Evolutionary conservation across 2,888 invertebrate genomes (phyloP).

Genomic region (Nineta flava): DNA sequence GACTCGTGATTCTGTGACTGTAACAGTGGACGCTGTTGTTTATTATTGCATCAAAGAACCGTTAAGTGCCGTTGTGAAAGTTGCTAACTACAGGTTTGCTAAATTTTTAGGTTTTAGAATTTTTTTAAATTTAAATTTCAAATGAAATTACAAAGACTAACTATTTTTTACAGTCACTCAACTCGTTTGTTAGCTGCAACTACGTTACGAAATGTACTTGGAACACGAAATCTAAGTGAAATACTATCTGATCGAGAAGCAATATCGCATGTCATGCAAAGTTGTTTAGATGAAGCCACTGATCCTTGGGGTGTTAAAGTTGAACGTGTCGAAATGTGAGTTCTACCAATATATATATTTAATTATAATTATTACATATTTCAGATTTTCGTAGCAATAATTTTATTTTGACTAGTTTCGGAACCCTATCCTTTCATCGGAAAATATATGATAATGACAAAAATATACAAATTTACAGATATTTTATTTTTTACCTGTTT

Average conservation of each 20-base stretch:
- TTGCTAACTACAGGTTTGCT: constrained; percentile 53
- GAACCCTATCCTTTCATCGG: no score
- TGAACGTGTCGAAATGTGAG: constrained; percentile 88
- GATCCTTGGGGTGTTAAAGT: constrained; percentile 91
- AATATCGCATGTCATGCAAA: constrained; percentile 82
- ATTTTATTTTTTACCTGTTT: no score
- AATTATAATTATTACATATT: no score
- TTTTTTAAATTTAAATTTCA: background rate
- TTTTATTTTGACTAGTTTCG: no score
- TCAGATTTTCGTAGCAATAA: no score
- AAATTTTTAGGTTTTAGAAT: background rate
- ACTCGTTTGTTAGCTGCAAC: constrained; percentile 71
- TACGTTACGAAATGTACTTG: constrained; percentile 76
- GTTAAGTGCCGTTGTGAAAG: constrained; percentile 55
- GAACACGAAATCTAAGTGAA: constrained; percentile 82
- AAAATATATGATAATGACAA: no score
- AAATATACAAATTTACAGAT: no score
- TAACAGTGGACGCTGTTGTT: constrained; percentile 82
- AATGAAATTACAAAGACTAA: no score
- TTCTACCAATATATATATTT: constrained; percentile 45
- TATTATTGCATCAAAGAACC: constrained; percentile 72
- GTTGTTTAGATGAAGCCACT: constrained; percentile 69
- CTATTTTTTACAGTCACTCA: constrained; percentile 51
- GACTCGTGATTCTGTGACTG: constrained; percentile 89
- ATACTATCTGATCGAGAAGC: constrained; percentile 82